Conservation (phyloP, 1,140 invertebrate species). For the Oryzaephilus surinamensis region DNA sequence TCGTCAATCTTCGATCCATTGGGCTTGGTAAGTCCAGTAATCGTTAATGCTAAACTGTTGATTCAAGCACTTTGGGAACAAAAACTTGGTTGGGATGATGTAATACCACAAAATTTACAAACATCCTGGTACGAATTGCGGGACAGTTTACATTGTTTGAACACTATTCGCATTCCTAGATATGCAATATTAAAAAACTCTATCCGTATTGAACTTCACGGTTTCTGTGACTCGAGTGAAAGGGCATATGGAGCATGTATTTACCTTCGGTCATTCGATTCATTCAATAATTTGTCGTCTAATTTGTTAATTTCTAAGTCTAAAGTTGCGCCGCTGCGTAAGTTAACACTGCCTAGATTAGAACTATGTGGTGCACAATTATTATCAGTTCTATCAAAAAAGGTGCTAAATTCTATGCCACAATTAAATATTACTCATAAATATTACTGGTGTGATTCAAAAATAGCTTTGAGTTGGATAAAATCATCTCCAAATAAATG, state of each 20-base stretch:
- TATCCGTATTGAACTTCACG: slow-evolving; percentile 13
- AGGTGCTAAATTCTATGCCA: neutral
- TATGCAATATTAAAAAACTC: no score
- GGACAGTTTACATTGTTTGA: no score
- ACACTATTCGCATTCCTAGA: no score
- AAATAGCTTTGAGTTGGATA: slow-evolving; percentile 15
- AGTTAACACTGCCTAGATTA: slow-evolving; percentile 32
- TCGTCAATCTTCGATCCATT: slow-evolving; percentile 23
- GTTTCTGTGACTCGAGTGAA: slow-evolving; percentile 22
- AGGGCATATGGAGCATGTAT: slow-evolving; percentile 20
- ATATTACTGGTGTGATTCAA: neutral
- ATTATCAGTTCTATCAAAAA: slow-evolving; percentile 12
- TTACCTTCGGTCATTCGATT: slow-evolving; percentile 11
- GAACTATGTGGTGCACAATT: slow-evolving; percentile 36
- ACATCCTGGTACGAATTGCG: neutral
- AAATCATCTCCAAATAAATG: slow-evolving; percentile 12
- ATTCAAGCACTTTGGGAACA: slow-evolving; percentile 24
- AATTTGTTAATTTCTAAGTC: slow-evolving; percentile 27
- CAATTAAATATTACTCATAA: neutral
- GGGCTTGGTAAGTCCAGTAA: slow-evolving; percentile 16
- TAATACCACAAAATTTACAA: slow-evolving; percentile 8
- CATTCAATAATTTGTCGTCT: neutral
- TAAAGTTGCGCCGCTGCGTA: slow-evolving; percentile 33
- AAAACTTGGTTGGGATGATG: slow-evolving; percentile 25
- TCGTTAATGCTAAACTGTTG: slow-evolving; percentile 26